Evolutionary conservation across 1,140 invertebrate genomes (phyloP).

Genomic region (Venturia canescens): DNA sequence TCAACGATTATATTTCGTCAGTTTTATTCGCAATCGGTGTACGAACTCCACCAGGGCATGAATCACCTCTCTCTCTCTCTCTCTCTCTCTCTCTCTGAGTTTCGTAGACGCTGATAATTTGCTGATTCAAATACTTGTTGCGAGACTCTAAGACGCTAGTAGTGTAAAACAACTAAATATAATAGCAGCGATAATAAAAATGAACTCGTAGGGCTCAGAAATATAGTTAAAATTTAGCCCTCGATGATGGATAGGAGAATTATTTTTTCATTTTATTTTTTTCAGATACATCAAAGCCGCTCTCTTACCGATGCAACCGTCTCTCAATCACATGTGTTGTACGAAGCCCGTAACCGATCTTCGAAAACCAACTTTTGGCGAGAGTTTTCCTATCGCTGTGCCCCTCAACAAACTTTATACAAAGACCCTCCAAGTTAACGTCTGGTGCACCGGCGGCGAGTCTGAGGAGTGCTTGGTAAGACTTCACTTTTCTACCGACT

Average conservation of each 20-base stretch:
- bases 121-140: no score
- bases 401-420: constrained; percentile 86
- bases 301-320: constrained; percentile 83
- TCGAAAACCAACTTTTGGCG: constrained; percentile 87
- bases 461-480: constrained; percentile 91
- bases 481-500: constrained; percentile 49
- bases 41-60: background rate
- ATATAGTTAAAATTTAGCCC: background rate
- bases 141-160: no score
- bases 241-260: background rate
- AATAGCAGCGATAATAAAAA: no score
- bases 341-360: constrained; percentile 86
- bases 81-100: background rate
- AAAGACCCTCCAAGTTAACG: constrained; percentile 93
- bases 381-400: constrained; percentile 87
- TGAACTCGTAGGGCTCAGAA: no score
- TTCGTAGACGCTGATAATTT: background rate
- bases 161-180: no score
- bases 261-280: constrained; percentile 49
- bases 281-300: constrained; percentile 88
- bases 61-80: constrained; percentile 5
- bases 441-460: constrained; percentile 83
- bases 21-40: constrained; percentile 39
- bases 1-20: constrained; percentile 54
- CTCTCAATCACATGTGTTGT: constrained; percentile 81